Percentiles rank a stretch among this genome's conserved stretches.
These are phyloP conservation scores for Mus pahari DNA, from an alignment of 2,113 vertebrate genomes.

Conservation along the genomic window DNA sequence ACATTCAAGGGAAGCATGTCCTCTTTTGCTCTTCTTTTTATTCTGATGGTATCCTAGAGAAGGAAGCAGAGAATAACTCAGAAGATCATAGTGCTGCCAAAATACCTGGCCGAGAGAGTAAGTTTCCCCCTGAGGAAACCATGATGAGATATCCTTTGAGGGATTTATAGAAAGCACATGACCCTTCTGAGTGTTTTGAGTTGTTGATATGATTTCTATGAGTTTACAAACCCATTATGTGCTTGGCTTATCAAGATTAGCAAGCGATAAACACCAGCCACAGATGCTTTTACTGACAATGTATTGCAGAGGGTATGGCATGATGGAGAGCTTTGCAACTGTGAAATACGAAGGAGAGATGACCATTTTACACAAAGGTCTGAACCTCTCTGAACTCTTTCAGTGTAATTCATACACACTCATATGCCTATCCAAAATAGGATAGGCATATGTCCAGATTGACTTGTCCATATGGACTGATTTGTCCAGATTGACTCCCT, in stretches of 20 bases:
- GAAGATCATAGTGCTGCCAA: neutral
- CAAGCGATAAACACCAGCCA: neutral
- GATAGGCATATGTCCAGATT: neutral
- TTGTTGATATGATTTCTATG: neutral
- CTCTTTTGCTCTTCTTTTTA: neutral
- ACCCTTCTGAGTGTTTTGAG: neutral
- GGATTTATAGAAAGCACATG: neutral
- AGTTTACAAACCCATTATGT: neutral
- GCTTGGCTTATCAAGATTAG: neutral
- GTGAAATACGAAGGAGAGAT: neutral
- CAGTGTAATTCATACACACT: neutral
- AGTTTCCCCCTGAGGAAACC: neutral
- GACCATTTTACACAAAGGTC: neutral
- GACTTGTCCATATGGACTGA: no score
- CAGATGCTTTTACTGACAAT: neutral
- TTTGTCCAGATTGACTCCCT: neutral
- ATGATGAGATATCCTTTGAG: neutral
- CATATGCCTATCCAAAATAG: neutral
- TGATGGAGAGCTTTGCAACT: neutral
- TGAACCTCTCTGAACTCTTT: neutral
- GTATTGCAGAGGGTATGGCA: no score
- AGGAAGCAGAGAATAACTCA: neutral
- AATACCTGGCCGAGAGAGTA: neutral
- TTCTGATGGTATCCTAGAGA: conserved; percentile 2
- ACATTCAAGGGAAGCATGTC: neutral